Base-by-base conservation (phyloP, 2,113 vertebrate genomes). In the Ceyx margarethae region DNA sequence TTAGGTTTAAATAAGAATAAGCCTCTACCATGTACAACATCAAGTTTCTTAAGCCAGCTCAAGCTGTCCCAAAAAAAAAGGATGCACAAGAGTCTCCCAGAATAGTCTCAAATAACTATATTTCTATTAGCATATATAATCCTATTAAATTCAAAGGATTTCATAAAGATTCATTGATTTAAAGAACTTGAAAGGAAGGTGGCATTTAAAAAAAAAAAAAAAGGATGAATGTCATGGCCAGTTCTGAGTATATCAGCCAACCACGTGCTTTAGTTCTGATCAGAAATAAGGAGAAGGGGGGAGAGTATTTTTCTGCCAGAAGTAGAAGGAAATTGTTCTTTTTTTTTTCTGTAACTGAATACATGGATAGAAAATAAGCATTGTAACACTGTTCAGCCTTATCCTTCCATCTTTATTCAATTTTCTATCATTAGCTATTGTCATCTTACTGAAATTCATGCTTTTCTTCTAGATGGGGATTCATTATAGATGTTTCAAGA, bases 371-470 rank as follows among this genome's bases (percentile, higher is more conserved):
- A 79, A 79, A 94, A 85, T 58, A 75, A 4, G 15, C 31, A 29
- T 58, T 82, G 67, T 40, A 56, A 61, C 35, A 81, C 10, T 7
- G 1, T 87, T 85, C 75, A 92, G 50, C 8, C 37, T 72, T 73
- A 91, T 73, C 46, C 33, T 85, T 77, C 88, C 37, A 37, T 85
- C 37, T 90, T 69, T 56, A 80, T 85, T 73, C 53, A 35, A 74
- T 90, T 93, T 91, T 73, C 64, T 74, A 37, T 85, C 87, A 90
- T 86, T 90, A 93, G 28, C 33, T 83, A 28, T 50, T 57, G 50
- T 81, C 16, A 33, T 76, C 78, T 91, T 57, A 50, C 64, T 58
- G 78, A 72, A 95, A 91, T 85, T 62, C 75, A 69, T 40, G 46
- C 23, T 51, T 74, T 89, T 89, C 67, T 82, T 77, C 89, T 82